A percentile compares a stretch with the other conserved stretches of the same genome.
These are phyloP conservation scores for Sacculina carcini DNA, from an alignment of 2,888 invertebrate species.

Conservation along the genomic window DNA sequence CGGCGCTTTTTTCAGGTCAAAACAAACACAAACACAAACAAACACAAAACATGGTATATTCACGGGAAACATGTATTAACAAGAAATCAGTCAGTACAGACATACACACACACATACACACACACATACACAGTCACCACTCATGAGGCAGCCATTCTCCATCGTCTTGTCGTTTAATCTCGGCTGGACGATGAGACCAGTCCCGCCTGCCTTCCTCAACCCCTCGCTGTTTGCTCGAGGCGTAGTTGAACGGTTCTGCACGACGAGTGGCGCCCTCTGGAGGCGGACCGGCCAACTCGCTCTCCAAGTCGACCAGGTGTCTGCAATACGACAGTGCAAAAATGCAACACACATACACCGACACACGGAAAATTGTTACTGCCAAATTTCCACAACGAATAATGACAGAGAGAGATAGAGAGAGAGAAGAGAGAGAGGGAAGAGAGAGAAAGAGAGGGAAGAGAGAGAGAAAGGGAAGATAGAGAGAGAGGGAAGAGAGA, in stretches of 20 bases:
- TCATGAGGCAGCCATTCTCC: background rate
- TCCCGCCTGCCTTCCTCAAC: slow-evolving; percentile 57
- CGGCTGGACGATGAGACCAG: slow-evolving; percentile 45
- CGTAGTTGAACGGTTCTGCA: slow-evolving; percentile 45
- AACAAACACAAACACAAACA: no score
- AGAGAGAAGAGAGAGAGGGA: background rate
- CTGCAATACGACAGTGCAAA: slow-evolving; percentile 19
- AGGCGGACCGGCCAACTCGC: slow-evolving; percentile 39
- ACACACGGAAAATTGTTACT: no score
- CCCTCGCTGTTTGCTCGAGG: slow-evolving; percentile 47
- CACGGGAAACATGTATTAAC: no score
- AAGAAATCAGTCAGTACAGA: no score
- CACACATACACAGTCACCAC: slow-evolving; percentile 1
- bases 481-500: background rate
- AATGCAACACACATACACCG: background rate
- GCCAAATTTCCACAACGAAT: no score
- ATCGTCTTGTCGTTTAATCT: slow-evolving; percentile 43
- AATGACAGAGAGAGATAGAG: background rate
- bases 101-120: no score
- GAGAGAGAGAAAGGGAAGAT: background rate
- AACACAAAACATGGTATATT: no score
- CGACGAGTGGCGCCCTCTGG: slow-evolving; percentile 17
- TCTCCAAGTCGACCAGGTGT: slow-evolving; percentile 39
- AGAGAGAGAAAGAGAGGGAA: background rate
- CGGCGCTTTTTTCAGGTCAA: no score